Percentiles rank a stretch among this genome's conserved stretches.
Evolutionary conservation across 1,140 invertebrate genomes (phyloP).

Genomic region (Chionoecetes opilio): DNA sequence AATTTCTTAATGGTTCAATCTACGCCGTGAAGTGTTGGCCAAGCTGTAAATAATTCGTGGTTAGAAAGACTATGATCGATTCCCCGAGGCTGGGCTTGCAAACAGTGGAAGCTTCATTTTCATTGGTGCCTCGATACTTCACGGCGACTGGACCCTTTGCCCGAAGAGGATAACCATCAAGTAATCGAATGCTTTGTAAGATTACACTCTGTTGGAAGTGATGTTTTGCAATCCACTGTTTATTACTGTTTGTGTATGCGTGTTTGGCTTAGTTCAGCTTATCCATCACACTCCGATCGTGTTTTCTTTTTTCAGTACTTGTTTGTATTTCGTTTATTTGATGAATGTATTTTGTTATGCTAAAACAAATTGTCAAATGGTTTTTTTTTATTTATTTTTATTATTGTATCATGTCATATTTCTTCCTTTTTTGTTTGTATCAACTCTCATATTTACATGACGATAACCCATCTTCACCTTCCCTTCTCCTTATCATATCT

Average conservation of each 20-base stretch:
- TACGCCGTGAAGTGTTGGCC: neutral
- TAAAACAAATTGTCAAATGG: too few relatives aligned
- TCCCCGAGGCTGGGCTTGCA: neutral
- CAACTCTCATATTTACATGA: too few relatives aligned
- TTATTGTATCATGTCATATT: too few relatives aligned
- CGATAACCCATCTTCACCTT: too few relatives aligned
- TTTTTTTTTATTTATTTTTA: too few relatives aligned
- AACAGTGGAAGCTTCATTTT: neutral
- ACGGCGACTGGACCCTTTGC: neutral
- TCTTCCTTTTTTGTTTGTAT: too few relatives aligned
- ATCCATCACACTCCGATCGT: too few relatives aligned
- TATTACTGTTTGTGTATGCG: neutral
- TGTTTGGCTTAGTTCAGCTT: neutral
- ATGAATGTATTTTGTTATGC: too few relatives aligned
- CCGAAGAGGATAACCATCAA: neutral
- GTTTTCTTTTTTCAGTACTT: too few relatives aligned
- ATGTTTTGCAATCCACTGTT: neutral
- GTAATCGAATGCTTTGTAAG: neutral
- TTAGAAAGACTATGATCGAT: neutral
- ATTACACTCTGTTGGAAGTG: neutral
- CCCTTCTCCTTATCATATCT: too few relatives aligned
- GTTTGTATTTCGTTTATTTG: too few relatives aligned
- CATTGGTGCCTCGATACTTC: neutral
- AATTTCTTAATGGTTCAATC: neutral
- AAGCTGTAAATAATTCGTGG: neutral